These are phyloP conservation scores for Monomorium pharaonis DNA, from an alignment of 1,140 invertebrate genomes.

Conservation along the genomic window DNA sequence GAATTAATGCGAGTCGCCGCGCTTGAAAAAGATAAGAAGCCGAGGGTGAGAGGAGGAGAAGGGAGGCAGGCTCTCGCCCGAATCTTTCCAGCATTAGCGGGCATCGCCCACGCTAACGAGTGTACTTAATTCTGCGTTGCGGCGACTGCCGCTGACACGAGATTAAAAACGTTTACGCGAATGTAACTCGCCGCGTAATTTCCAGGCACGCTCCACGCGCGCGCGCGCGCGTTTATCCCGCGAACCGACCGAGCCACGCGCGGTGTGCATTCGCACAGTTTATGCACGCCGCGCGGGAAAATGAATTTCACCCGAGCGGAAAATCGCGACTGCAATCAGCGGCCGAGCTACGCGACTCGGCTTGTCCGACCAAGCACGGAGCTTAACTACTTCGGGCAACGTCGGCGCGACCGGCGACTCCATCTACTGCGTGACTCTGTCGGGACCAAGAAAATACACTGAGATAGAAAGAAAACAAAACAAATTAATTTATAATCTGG, in stretches of 20 bases:
- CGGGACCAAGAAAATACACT: background rate
- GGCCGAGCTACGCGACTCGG: background rate
- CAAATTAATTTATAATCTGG: background rate
- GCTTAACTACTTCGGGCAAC: constrained; percentile 32
- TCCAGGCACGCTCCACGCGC: no score
- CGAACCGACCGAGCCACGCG: background rate
- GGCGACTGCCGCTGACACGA: constrained; percentile 68
- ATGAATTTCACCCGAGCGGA: constrained; percentile 40
- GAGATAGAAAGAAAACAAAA: background rate
- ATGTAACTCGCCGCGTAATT: constrained; percentile 68
- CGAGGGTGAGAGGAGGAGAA: no score
- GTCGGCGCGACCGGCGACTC: background rate
- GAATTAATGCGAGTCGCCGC: constrained; percentile 65
- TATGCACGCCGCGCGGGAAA: constrained; percentile 10
- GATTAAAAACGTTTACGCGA: constrained; percentile 74
- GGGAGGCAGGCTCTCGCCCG: no score
- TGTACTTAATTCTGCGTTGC: constrained; percentile 73
- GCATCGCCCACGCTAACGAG: constrained; percentile 73
- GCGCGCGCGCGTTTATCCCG: background rate
- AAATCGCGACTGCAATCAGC: constrained; percentile 45
- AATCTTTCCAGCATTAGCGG: constrained; percentile 76
- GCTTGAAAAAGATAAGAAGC: constrained; percentile 68
- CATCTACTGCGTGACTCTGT: background rate
- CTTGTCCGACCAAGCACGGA: background rate
- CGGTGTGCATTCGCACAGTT: constrained; percentile 32